Evolutionary conservation across 2,113 vertebrate species (phyloP).

Genomic region (Elephas maximus): DNA sequence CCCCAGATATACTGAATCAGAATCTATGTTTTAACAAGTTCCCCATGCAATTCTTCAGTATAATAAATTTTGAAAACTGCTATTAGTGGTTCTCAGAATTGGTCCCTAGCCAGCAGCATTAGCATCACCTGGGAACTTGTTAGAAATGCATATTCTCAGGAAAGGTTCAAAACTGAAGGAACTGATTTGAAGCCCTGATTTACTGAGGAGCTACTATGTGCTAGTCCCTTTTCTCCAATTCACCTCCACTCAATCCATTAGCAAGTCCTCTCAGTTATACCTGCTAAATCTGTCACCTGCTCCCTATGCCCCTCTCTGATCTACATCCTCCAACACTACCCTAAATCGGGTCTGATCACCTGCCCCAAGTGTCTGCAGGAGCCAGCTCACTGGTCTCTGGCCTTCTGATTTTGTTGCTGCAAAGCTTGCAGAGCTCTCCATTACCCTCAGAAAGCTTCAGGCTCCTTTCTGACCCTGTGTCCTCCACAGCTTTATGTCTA

Average conservation of each 20-base stretch:
- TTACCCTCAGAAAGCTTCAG: not conserved
- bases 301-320: not conserved
- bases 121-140: no score
- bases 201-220: not conserved
- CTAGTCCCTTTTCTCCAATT: not conserved
- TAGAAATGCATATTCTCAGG: no score
- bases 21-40: no score
- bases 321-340: not conserved
- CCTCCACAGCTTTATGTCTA: not conserved
- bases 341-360: not conserved
- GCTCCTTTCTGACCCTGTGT: not conserved
- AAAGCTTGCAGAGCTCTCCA: not conserved
- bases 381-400: not conserved
- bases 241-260: fast-evolving
- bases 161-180: no score
- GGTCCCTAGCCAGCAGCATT: no score
- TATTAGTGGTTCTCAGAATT: no score
- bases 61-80: no score
- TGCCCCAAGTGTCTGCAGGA: not conserved
- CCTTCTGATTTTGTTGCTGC: not conserved
- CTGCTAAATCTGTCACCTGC: not conserved
- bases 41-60: no score
- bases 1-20: no score
- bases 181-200: no score
- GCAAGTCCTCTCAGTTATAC: no score